Percentiles rank a stretch among this genome's conserved stretches.
These are phyloP conservation scores for Agrotis exclamationis DNA, from an alignment of 2,888 invertebrate genomes.

Conservation along the genomic window DNA sequence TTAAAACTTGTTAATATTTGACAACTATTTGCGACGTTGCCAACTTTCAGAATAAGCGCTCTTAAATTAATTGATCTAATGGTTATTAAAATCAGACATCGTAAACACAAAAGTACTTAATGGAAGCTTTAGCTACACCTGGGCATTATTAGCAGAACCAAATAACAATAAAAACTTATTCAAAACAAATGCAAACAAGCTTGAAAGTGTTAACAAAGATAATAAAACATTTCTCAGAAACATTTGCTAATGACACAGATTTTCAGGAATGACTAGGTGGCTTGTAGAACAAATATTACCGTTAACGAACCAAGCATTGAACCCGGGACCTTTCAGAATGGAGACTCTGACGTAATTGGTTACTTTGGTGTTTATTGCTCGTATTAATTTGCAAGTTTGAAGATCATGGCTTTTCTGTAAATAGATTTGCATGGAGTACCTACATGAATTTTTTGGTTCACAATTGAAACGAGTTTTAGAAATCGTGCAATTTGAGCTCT, in stretches of 20 bases:
- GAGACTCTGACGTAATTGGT: slow-evolving; percentile 42
- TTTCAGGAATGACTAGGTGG: slow-evolving; percentile 43
- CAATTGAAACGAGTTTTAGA: no score
- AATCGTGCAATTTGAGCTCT: no score
- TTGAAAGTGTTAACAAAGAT: slow-evolving; percentile 1
- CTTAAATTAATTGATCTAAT: background rate
- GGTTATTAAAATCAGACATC: background rate
- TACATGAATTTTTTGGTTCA: no score
- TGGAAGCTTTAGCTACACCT: background rate
- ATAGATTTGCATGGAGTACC: background rate
- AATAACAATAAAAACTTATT: background rate
- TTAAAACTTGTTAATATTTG: no score
- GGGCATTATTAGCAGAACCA: background rate
- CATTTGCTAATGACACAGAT: slow-evolving; percentile 35
- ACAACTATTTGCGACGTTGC: no score
- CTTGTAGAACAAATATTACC: slow-evolving; percentile 43
- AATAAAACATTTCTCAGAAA: slow-evolving; percentile 45
- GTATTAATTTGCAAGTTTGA: slow-evolving; percentile 15
- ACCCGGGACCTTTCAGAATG: slow-evolving; percentile 50
- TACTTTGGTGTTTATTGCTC: slow-evolving; percentile 3
- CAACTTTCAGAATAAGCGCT: no score
- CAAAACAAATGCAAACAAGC: background rate
- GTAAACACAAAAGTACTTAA: background rate
- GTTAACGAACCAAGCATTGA: slow-evolving; percentile 53
- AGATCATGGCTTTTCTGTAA: slow-evolving; percentile 1